phyloP scores from a whole-genome alignment of 2,113 vertebrate genomes.

The Ochotona curzoniae region DNA sequence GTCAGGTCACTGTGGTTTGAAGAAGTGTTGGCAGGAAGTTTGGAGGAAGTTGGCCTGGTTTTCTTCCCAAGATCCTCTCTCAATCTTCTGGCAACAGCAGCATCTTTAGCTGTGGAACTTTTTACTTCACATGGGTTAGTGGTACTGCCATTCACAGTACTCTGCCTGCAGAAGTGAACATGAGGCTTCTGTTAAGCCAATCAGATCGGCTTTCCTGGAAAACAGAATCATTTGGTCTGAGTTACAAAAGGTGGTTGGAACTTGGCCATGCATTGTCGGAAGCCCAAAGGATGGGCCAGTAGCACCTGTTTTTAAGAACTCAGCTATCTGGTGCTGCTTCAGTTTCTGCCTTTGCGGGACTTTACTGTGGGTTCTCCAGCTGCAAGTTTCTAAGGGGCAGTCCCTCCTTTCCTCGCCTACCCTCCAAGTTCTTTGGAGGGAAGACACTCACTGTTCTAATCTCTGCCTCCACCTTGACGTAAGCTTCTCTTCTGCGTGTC shows the following conservation, averaged over 20 bases:
- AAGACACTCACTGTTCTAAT: neutral
- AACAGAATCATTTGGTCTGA: neutral
- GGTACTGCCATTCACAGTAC: neutral
- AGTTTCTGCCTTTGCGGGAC: neutral
- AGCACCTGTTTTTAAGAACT: neutral
- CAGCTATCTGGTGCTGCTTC: fast-evolving
- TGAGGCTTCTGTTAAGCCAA: neutral
- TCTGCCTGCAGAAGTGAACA: neutral
- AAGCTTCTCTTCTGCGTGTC: neutral
- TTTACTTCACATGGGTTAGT: neutral
- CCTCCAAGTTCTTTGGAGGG: neutral
- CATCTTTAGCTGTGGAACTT: neutral
- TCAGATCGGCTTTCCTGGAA: neutral
- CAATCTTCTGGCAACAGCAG: neutral
- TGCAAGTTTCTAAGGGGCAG: neutral
- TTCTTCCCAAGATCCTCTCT: neutral
- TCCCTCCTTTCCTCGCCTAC: neutral
- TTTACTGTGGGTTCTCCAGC: neutral
- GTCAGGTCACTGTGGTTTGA: neutral
- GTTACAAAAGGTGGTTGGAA: neutral
- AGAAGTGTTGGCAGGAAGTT: neutral
- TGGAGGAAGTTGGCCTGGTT: neutral
- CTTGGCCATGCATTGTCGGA: neutral
- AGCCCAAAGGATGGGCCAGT: neutral
- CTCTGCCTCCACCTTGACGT: neutral